phyloP scores from a whole-genome alignment of 1,140 invertebrate species.

The Bombus breviceps region DNA sequence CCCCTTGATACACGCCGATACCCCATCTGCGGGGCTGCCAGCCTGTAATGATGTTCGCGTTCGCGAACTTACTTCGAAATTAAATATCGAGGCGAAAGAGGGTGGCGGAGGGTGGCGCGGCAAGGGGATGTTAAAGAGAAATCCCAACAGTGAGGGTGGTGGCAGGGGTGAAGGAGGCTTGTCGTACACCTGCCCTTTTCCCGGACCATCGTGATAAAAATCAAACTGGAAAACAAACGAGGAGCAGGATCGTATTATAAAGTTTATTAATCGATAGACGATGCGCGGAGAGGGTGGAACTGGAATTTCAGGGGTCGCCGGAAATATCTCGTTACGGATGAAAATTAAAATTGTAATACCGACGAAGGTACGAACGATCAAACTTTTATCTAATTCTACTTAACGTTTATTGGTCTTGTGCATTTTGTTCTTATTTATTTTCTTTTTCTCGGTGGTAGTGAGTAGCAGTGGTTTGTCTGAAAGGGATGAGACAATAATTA shows the following conservation, averaged over 20 bases:
- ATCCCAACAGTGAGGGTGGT: slow-evolving; percentile 32
- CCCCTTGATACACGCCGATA: slow-evolving; percentile 73
- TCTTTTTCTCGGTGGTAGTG: too few relatives aligned
- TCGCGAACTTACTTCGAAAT: slow-evolving; percentile 78
- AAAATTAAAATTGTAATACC: slow-evolving; percentile 33
- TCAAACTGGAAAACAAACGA: slow-evolving; percentile 78
- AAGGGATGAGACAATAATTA: background rate
- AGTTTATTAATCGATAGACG: slow-evolving; percentile 81
- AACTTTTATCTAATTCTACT: slow-evolving; percentile 5
- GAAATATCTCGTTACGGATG: slow-evolving; percentile 56
- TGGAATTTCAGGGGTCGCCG: slow-evolving; percentile 47
- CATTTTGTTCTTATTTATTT: too few relatives aligned
- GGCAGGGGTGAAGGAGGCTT: slow-evolving; percentile 21
- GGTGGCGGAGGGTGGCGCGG: slow-evolving; percentile 3
- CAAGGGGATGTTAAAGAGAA: slow-evolving; percentile 51
- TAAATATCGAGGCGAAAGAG: slow-evolving; percentile 73
- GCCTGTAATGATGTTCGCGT: slow-evolving; percentile 69
- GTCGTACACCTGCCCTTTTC: slow-evolving; percentile 66
- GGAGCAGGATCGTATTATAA: slow-evolving; percentile 78
- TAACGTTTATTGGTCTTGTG: background rate
- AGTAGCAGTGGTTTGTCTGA: background rate
- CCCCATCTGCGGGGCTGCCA: slow-evolving; percentile 68
- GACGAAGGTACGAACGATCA: background rate
- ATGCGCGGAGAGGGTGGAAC: slow-evolving; percentile 53
- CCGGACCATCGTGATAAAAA: slow-evolving; percentile 72